Evolutionary conservation across 2,797 vertebrate genomes (phyloP).

Genomic region (Lutjanus argentimaculatus): DNA sequence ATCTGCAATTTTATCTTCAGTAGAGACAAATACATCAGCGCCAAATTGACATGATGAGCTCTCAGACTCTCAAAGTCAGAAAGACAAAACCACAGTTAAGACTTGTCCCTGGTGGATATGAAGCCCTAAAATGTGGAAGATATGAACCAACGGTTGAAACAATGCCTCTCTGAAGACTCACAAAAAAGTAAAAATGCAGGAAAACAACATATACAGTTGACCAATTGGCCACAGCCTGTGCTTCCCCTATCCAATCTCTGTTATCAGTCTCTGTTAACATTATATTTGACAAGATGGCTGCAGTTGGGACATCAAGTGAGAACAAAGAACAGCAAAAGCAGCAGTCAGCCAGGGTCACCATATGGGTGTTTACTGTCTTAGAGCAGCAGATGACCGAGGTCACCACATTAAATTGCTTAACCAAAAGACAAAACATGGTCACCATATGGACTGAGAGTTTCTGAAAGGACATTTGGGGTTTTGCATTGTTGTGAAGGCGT

Average conservation of each 20-base stretch:
- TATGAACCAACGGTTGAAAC: not conserved
- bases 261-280: no score
- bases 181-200: conserved; percentile 8
- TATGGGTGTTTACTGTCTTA: conserved; percentile 30
- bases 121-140: not conserved
- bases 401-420: conserved; percentile 17
- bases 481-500: not conserved
- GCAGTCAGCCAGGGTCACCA: conserved; percentile 17
- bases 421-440: conserved; percentile 8
- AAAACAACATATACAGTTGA: not conserved
- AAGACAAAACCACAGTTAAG: conserved; percentile 16
- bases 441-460: conserved; percentile 19
- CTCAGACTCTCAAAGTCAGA: conserved; percentile 9
- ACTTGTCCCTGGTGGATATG: conserved; percentile 12
- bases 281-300: not conserved
- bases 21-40: conserved; percentile 15
- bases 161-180: not conserved
- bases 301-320: conserved; percentile 22
- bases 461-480: not conserved
- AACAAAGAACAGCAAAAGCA: conserved; percentile 24
- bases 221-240: not conserved
- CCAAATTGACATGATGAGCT: not conserved
- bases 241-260: conserved; percentile 1
- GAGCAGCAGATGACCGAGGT: conserved; percentile 24
- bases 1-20: conserved; percentile 12